These are phyloP conservation scores for Subacronicta megacephala DNA, from an alignment of 2,888 invertebrate species.

Conservation along the genomic window DNA sequence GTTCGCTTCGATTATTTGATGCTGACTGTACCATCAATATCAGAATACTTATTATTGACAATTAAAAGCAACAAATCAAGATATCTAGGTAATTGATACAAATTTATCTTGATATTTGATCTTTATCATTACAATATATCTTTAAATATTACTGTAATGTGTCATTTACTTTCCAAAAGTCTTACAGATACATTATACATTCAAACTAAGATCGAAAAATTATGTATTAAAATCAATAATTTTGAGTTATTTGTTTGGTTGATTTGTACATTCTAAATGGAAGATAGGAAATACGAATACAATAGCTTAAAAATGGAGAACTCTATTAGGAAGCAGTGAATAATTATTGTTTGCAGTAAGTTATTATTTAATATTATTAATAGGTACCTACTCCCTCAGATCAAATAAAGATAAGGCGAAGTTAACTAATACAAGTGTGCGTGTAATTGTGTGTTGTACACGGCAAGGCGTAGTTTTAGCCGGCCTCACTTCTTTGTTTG, in stretches of 20 bases:
- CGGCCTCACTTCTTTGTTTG: no score
- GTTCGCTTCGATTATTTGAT: no score
- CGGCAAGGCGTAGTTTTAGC: no score
- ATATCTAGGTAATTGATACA: neutral
- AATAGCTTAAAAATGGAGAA: constrained; percentile 53
- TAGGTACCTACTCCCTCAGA: no score
- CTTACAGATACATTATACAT: neutral
- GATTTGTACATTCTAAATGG: constrained; percentile 47
- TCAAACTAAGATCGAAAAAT: neutral
- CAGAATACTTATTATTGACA: neutral
- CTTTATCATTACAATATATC: neutral
- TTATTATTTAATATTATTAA: constrained; percentile 16
- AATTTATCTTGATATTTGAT: neutral
- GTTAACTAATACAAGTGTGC: no score
- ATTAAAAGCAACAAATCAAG: neutral
- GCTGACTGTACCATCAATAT: no score
- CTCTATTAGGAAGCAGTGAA: constrained; percentile 58
- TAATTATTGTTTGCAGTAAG: constrained; percentile 66
- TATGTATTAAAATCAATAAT: neutral
- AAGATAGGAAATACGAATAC: constrained; percentile 57
- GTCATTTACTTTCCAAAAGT: neutral
- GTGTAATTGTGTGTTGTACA: no score
- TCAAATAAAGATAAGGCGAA: no score
- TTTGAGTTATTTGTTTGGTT: neutral
- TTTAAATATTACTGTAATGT: neutral